Conservation (phyloP, 2,113 vertebrate genomes). For the Entomyzon cyanotis region DNA sequence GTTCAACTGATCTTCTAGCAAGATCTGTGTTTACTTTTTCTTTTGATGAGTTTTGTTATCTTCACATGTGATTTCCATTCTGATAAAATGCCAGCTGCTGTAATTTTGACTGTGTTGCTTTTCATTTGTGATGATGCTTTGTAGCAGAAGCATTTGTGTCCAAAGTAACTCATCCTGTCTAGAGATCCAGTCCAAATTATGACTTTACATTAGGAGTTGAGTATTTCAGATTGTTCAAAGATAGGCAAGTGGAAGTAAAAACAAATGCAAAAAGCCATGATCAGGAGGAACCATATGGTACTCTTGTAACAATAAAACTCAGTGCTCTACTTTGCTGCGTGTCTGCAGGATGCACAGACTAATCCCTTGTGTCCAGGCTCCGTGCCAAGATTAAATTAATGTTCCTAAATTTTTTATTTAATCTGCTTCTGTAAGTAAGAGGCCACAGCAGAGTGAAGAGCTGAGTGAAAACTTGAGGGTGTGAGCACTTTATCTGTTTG, state of each 20-base stretch:
- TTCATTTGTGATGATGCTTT: background rate
- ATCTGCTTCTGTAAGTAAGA: conserved; percentile 9
- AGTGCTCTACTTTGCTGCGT: background rate
- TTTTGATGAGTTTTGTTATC: background rate
- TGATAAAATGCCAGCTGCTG: background rate
- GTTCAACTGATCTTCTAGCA: background rate
- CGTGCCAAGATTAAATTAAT: conserved; percentile 42
- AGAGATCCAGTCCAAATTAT: background rate
- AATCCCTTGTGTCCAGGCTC: conserved; percentile 18
- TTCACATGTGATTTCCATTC: background rate
- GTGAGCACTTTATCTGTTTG: background rate
- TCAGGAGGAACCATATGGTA: conserved; percentile 36
- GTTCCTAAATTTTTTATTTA: conserved; percentile 41
- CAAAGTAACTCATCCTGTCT: background rate
- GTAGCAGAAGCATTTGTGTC: background rate
- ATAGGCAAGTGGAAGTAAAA: background rate
- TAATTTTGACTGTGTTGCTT: background rate
- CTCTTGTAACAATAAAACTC: conserved; percentile 26
- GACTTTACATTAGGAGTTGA: background rate
- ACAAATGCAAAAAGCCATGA: background rate
- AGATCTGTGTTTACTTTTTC: background rate
- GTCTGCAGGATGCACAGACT: conserved; percentile 40
- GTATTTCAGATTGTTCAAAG: background rate
- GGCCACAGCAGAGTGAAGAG: background rate
- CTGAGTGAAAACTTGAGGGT: background rate